Percentiles rank a stretch among this genome's conserved stretches.
These are phyloP conservation scores for Platygyra sinensis DNA, from an alignment of 64 coral and sea anemone genomes.

Conservation along the genomic window DNA sequence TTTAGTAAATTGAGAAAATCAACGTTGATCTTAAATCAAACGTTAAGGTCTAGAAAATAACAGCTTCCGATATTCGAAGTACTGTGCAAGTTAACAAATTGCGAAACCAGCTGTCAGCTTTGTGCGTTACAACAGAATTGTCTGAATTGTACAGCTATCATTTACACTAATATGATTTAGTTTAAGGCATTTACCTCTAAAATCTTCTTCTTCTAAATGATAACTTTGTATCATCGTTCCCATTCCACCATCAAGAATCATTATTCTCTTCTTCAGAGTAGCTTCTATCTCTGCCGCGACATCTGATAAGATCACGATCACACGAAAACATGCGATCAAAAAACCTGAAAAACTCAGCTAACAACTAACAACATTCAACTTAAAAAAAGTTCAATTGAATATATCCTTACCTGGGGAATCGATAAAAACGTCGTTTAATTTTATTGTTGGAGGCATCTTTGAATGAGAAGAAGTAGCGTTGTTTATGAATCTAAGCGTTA, in stretches of 20 bases:
- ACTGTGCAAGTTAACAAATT: background rate
- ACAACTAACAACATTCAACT: too few relatives aligned
- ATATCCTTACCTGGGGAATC: background rate
- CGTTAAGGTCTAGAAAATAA: too few relatives aligned
- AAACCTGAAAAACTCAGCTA: too few relatives aligned
- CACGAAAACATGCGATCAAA: background rate
- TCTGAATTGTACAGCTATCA: background rate
- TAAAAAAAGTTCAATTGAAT: background rate
- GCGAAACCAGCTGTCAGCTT: background rate
- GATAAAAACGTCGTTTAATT: background rate
- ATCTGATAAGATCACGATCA: slow-evolving; percentile 48
- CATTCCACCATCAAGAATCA: slow-evolving; percentile 97
- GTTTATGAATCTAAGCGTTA: background rate
- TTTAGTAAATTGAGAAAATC: too few relatives aligned
- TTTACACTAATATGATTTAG: background rate
- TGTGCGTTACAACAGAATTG: background rate
- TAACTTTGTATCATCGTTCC: slow-evolving; percentile 97
- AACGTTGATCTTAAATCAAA: too few relatives aligned
- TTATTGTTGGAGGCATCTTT: slow-evolving; percentile 44
- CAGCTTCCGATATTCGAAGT: too few relatives aligned
- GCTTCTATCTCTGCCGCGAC: slow-evolving; percentile 62
- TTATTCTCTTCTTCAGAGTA: slow-evolving; percentile 84
- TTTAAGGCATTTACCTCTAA: slow-evolving; percentile 54
- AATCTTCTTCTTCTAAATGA: slow-evolving; percentile 86
- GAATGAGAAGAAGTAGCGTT: background rate